These are phyloP conservation scores for Chaetophractus vellerosus DNA, from an alignment of 2,797 vertebrate genomes.

Conservation along the genomic window DNA sequence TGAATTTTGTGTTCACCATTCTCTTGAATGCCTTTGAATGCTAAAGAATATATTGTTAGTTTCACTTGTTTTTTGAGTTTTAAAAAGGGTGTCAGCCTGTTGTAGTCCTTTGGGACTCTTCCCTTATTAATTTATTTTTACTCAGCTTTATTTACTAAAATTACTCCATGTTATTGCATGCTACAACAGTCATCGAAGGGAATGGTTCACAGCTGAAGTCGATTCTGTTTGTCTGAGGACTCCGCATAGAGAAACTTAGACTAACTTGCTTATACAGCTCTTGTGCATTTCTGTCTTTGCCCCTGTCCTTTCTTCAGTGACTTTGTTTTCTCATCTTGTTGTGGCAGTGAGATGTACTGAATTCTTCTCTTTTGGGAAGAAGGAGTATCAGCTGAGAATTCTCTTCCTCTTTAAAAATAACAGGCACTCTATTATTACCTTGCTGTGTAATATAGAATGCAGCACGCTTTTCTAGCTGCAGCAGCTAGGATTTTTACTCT, in stretches of 20 bases:
- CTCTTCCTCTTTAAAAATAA: slow-evolving; percentile 57
- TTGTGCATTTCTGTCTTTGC: slow-evolving; percentile 33
- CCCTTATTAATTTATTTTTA: background rate
- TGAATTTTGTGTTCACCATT: slow-evolving; percentile 33
- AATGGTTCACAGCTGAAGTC: too few species aligned
- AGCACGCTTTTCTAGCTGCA: background rate
- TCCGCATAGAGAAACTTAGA: background rate
- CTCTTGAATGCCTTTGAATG: background rate
- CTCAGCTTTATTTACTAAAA: slow-evolving; percentile 11
- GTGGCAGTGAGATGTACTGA: background rate
- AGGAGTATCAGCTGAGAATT: slow-evolving; percentile 46
- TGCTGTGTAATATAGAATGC: background rate
- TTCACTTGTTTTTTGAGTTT: slow-evolving; percentile 27
- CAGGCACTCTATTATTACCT: slow-evolving; percentile 23
- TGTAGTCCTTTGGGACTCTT: background rate
- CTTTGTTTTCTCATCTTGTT: background rate
- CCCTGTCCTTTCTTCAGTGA: slow-evolving; percentile 5
- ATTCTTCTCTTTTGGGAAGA: slow-evolving; percentile 44
- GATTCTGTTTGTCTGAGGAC: too few species aligned
- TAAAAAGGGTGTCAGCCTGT: background rate
- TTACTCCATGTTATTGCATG: background rate
- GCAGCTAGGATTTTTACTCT: background rate
- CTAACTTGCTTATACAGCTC: background rate
- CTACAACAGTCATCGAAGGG: background rate
- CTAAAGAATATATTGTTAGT: background rate